Evolutionary conservation across 1,140 invertebrate genomes (phyloP), one percentile per base, ranked within the genome.

Genomic region (Aphaenogaster ashmeadi): DNA sequence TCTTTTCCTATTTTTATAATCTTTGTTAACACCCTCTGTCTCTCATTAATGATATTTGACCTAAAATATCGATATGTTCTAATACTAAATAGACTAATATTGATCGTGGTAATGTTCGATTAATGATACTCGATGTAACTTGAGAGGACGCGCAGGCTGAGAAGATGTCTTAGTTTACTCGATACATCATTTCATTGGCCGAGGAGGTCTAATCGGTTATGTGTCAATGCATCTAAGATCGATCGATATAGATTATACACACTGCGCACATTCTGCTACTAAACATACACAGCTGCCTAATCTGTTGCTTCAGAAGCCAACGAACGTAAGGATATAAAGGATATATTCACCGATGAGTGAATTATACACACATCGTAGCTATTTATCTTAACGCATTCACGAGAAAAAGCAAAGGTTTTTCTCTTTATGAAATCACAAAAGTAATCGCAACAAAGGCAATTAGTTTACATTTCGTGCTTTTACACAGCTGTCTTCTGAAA

Each of bases 221-320:
- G 72, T 79, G 83, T 86, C 83, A 66, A 86, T 77, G 72, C 74
- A 75, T 64, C 60, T 33, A 86, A 79, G 74, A 86, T 66, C 74
- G 74, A 86, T 86, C 83, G 83, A 79, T 79, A 41, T 64, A 79
- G 72, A 79, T 86, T 79, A 86, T 50, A 77, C 3, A 86, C 72
- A 86, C 79, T 60, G 75, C 21, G 83, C 50, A n/a, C 33, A 78
- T 78, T 78, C 75, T 77, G 15, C 52, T 38, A 44, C n/a, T 78
- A 64, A 78, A 50, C 50, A 44, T 60, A 83, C 44, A 75, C 38
- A 79, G 60, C 62, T 79, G 75, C 36, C 5, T 79, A 64, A 86
- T 79, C 83, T 77, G 69, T 64, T 84, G 74, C 72, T 86, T 56
- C 54, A 47, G 52, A 74, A 60, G 27, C 7, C 38, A 52, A 72